Evolutionary conservation across 2,797 vertebrate species (phyloP), one percentile per base, ranked within the genome.

Genomic region (Anguilla anguilla): DNA sequence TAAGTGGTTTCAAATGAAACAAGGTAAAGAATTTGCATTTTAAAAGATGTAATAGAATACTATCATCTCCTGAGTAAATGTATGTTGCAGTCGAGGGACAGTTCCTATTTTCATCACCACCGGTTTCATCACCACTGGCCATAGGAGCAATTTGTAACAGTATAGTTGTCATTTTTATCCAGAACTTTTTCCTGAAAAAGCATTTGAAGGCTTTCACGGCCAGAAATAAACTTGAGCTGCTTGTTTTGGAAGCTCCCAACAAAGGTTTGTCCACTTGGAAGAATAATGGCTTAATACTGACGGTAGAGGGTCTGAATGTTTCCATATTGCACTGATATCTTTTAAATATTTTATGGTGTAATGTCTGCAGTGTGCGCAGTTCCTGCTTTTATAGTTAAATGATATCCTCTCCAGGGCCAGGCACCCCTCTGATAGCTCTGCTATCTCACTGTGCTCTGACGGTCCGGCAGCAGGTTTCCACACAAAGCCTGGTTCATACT

Each of bases 211-310:
- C 87, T 90, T 92, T 92, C 89, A 88, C 90, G 92, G 90, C 87
- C 92, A 90, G 89, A 92, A 92, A 89, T 90, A 89, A 95, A 93
- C 90, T 79, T 55, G 90, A 94, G 91, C 89, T 92, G 92, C 92
- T 96, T 95, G 43, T 92, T 92, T 92, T 96, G 91, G 93, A 96
- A 67, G 84, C 61, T 43, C 77, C 87, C 86, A 74, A 90, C 85
- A 87, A 89, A 39, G 87, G 91, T 90, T 3, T 83, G 86, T 95
- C 93, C 92, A 93, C 91, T 91, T 94, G 91, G 92, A 94, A 90
- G 92, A 94, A 92, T 89, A 93, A 94, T 93, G 88, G 93, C 90
- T 94, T 93, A 91, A 92, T 94, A 91, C 61, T 39, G 88, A 84
- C 35, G 81, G 87, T 89, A 43, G 86, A 89, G 55, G 35, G 83